phyloP scores from a whole-genome alignment of 2,888 invertebrate genomes.

The Pheosia tremula region DNA sequence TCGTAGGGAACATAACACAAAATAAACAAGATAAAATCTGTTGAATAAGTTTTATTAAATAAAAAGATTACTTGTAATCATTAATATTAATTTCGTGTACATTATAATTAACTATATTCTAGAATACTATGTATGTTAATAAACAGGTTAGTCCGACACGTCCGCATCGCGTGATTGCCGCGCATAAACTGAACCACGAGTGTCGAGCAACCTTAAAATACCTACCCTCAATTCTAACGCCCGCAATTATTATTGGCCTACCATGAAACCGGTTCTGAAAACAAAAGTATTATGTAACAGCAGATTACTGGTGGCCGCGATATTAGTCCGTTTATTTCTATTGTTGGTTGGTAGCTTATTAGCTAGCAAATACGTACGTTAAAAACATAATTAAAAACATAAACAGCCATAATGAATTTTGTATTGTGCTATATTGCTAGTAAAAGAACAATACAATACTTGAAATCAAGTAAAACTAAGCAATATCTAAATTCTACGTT shows the following conservation, averaged over 20 bases:
- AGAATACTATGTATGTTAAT: background rate
- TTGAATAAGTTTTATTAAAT: too few species aligned
- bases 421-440: too few species aligned
- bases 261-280: constrained; percentile 31
- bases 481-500: background rate
- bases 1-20: too few species aligned
- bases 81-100: too few species aligned
- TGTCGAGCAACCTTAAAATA: constrained; percentile 34
- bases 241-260: constrained; percentile 40
- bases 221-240: constrained; percentile 27
- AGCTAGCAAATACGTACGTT: too few species aligned
- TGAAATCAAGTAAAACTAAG: background rate
- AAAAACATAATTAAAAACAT: too few species aligned
- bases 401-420: too few species aligned
- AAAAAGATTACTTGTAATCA: too few species aligned
- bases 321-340: constrained; percentile 41
- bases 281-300: constrained; percentile 30
- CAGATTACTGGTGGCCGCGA: constrained; percentile 16
- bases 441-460: background rate
- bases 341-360: constrained; percentile 20
- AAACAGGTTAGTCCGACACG: constrained; percentile 17
- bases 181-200: constrained; percentile 39
- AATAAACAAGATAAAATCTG: too few species aligned
- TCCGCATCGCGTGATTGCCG: constrained; percentile 50
- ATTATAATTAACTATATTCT: background rate